Base-by-base conservation (phyloP, 2,797 vertebrate species). In the Lacerta viridis region DNA sequence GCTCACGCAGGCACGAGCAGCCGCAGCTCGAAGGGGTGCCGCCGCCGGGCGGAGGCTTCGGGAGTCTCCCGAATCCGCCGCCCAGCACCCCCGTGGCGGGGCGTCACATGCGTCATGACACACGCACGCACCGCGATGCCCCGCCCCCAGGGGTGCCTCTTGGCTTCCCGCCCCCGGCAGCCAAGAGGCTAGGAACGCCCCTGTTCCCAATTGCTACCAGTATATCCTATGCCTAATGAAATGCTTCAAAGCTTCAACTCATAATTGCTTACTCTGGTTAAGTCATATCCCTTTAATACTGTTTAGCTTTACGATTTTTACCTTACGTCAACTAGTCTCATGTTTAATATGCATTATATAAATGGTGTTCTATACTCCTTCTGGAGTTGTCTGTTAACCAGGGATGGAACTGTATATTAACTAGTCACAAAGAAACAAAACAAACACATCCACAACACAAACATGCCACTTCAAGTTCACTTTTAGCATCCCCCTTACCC, bases 331-430 rank as follows among this genome's bases (percentile, higher is more conserved):
- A 33, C 55, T 74, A 83, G 23, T 77, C 29, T 68, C 8, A 50
- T 69, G 80, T 77, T 83, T 55, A 68, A 76, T 83, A 3, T 68
- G 61, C 29, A 29, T 76, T 71, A 80, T 80, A 84, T 84, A 88
- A 80, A 61, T 72, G 29, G n/a, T 29, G 23, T 6, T 59, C 29
- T 84, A 39, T 61, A 46, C 3, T 7, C 20, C 66, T 78, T 84
- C 75, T 33, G 50, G 39, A 80, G n/a, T 9, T 84, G 36, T 25
- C 39, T 76, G 46, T 64, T 84, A 61, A 72, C 18, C 39, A 87
- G 50, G 23, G 17, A 50, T 43, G 41, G 29, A 27, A 69, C 10
- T 66, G 59, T 41, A 36, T 72, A 72, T 72, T 72, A 33, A 72
- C 18, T 33, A 36, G 13, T 72, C 71, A 29, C 69, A 50, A 50